Percentiles rank a stretch among this genome's conserved stretches.
phyloP scores from a whole-genome alignment of 2,797 vertebrate species.

The Emydoidea blandingii region DNA sequence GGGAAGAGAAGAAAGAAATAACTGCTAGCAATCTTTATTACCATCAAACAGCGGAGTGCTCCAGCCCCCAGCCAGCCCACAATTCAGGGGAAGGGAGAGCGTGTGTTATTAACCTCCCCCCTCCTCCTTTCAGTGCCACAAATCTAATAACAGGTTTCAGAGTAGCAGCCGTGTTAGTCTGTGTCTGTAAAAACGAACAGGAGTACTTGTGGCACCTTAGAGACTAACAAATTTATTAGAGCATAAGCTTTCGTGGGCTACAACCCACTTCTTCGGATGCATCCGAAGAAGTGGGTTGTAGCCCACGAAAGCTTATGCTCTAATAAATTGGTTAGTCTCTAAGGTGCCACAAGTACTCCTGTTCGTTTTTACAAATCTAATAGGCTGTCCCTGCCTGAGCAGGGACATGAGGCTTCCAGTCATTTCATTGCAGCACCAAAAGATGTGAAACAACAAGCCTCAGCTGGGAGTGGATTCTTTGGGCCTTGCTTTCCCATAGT shows the following conservation, averaged over 20 bases:
- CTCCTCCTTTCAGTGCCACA: not conserved
- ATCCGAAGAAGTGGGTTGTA: too few relatives aligned
- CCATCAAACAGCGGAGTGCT: not conserved
- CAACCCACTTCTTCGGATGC: too few relatives aligned
- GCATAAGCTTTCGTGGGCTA: too few relatives aligned
- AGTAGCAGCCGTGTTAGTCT: too few relatives aligned
- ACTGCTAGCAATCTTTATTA: slow-evolving; percentile 37
- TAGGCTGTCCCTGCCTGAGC: not conserved
- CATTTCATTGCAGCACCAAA: slow-evolving; percentile 24
- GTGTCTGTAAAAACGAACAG: too few relatives aligned
- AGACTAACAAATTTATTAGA: too few relatives aligned
- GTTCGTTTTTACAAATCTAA: slow-evolving; percentile 43
- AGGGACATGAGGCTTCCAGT: slow-evolving; percentile 7
- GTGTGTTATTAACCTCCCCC: slow-evolving; percentile 36
- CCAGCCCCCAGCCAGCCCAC: not conserved
- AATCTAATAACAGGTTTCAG: too few relatives aligned
- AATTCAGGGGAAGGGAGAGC: slow-evolving; percentile 7
- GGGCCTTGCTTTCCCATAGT: not conserved
- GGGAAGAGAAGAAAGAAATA: not conserved
- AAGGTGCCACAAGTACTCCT: too few relatives aligned
- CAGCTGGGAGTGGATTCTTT: not conserved
- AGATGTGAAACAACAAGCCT: not conserved
- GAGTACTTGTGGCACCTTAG: too few relatives aligned
- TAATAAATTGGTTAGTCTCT: too few relatives aligned
- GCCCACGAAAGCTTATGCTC: too few relatives aligned